Conservation (phyloP, 2,797 vertebrate species). For the Decapterus maruadsi region DNA sequence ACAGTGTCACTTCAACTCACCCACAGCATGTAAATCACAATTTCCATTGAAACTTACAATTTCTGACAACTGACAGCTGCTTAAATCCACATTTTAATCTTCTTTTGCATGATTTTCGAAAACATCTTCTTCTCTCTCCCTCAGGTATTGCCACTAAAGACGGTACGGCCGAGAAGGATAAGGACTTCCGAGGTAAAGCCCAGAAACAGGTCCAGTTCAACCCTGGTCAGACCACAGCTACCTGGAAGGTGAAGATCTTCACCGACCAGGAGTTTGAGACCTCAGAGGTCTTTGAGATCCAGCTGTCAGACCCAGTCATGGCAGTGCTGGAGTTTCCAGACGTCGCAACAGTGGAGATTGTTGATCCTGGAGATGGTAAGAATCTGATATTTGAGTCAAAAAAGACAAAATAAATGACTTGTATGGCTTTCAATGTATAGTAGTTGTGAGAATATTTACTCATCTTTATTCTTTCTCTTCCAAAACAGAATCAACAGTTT, state of each 20-base stretch:
- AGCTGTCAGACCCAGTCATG: slow-evolving; percentile 90
- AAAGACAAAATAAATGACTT: not conserved
- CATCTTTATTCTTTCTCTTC: slow-evolving; percentile 17
- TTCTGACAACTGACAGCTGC: not conserved
- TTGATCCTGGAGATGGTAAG: slow-evolving; percentile 91
- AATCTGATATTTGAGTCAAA: slow-evolving; percentile 21
- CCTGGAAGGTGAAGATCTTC: slow-evolving; percentile 90
- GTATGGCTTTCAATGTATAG: not conserved
- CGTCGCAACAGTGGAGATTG: slow-evolving; percentile 86
- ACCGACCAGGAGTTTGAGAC: slow-evolving; percentile 90
- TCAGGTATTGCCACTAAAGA: slow-evolving; percentile 90
- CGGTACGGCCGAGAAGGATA: slow-evolving; percentile 88
- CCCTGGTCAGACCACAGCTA: slow-evolving; percentile 89
- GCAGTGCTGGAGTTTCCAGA: slow-evolving; percentile 89
- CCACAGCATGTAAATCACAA: too few relatives aligned
- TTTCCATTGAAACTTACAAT: too few relatives aligned
- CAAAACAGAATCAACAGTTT: slow-evolving; percentile 89
- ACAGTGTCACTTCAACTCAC: not conserved
- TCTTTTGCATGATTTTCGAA: not conserved
- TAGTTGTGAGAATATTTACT: not conserved
- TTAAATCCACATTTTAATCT: slow-evolving; percentile 8
- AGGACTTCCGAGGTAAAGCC: slow-evolving; percentile 90
- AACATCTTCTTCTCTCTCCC: not conserved
- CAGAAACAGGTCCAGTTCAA: slow-evolving; percentile 92
- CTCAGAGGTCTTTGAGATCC: slow-evolving; percentile 90